Evolutionary conservation across 2,888 invertebrate genomes (phyloP), one percentile per base, ranked within the genome.

Genomic region (Drosophila mulleri): DNA sequence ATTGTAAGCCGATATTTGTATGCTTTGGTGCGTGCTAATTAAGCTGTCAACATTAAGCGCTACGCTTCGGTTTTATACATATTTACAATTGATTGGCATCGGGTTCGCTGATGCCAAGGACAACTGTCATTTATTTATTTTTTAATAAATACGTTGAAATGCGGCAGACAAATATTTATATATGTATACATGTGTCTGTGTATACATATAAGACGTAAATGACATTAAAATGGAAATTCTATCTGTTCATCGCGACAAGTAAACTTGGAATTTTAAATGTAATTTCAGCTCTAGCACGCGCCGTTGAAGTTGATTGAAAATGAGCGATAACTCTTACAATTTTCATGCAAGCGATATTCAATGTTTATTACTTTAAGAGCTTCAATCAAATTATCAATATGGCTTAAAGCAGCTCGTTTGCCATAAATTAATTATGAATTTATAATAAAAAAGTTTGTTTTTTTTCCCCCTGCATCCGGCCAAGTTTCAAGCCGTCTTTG

Each of bases 1-100:
- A 35, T 41, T 48, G 72, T 72, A 70, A 67, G 50, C 59, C 14
- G 67, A 78, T 74, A 74, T 76, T 57, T 76, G 76, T 66, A 41
- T 68, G 60, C 45, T 47, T 60, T 67, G 68, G 41, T 60, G 50
- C 29, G 32, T 35, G 41, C 70, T 74, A 77, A 78, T 77, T 77
- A 78, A 67, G 64, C 62, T 78, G 74, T 62, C 78, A 70, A 78
- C 67, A 78, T 60, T 45, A 42, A 37, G 26, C 50, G 59, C 32
- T 53, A 11, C 29, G 58, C 56, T 60, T 60, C 56, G 47, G 42
- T 35, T 45, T 42, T 35, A 66, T 50, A 32, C 26, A 42, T 39
- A 42, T 48, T 58, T 44, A 42, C 60, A 54, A 67, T 59, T 64
- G 58, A 54, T 60, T 57, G 56, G 52, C 45, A 47, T 65, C 50